Evolutionary conservation across 2,113 vertebrate species (phyloP).

Genomic region (Hippocampus abdominalis): DNA sequence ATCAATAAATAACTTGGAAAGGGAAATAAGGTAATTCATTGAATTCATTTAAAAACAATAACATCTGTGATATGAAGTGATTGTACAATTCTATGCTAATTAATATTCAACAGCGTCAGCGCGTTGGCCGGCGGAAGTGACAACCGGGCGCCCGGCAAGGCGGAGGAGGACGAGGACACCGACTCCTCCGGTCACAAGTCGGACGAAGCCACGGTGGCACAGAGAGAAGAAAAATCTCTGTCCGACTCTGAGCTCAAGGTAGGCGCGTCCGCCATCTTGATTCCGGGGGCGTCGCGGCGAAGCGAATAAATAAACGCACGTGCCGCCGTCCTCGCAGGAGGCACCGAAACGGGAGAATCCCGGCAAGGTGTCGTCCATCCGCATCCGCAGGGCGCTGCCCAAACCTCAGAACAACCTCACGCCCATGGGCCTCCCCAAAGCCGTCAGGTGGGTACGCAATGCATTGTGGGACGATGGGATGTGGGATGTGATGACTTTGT

Average conservation of each 20-base stretch:
- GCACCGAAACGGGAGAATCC: constrained; percentile 53
- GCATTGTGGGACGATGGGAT: background rate
- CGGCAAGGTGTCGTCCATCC: constrained; percentile 83
- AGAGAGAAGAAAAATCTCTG: constrained; percentile 73
- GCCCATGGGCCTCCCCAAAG: constrained; percentile 85
- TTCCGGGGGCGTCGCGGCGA: background rate
- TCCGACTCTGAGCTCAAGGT: constrained; percentile 81
- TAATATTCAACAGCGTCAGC: too few species aligned
- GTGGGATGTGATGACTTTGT: background rate
- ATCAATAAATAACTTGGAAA: too few species aligned
- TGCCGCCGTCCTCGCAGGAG: constrained; percentile 22
- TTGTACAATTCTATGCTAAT: too few species aligned
- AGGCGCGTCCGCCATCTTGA: background rate
- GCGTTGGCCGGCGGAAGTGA: constrained; percentile 20
- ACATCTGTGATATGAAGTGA: too few species aligned
- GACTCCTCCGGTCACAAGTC: constrained; percentile 58
- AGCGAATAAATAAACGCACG: background rate
- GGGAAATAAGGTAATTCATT: too few species aligned
- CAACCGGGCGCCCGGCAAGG: constrained; percentile 31
- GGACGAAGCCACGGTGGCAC: constrained; percentile 38
- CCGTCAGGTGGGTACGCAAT: constrained; percentile 65
- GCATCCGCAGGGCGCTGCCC: constrained; percentile 78
- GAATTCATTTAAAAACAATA: too few species aligned
- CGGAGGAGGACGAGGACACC: constrained; percentile 53
- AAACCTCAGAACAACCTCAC: constrained; percentile 82